These are phyloP conservation scores for Busseola fusca DNA, from an alignment of 2,888 invertebrate species.

Conservation along the genomic window DNA sequence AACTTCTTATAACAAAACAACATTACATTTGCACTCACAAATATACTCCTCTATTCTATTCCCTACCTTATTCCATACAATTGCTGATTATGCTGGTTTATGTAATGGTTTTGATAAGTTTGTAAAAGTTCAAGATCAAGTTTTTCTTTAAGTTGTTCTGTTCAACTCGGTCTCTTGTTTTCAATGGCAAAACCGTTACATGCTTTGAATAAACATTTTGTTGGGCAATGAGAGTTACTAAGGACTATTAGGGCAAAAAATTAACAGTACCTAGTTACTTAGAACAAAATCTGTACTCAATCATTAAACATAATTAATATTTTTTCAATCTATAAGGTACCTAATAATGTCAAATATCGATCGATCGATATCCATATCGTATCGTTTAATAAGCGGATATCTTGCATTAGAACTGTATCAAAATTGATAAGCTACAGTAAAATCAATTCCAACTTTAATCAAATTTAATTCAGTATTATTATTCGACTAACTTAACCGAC, in stretches of 20 bases:
- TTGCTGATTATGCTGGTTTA: conserved; percentile 21
- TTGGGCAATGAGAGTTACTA: conserved; percentile 48
- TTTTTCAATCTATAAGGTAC: background rate
- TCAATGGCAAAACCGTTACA: conserved; percentile 83
- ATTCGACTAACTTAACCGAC: conserved; percentile 74
- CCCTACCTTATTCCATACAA: conserved; percentile 27
- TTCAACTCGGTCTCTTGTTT: conserved; percentile 69
- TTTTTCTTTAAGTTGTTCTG: conserved; percentile 66
- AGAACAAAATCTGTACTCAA: background rate
- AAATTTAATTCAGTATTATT: conserved; percentile 73
- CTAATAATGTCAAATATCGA: background rate
- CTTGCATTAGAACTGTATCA: conserved; percentile 28
- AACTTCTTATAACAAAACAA: conserved; percentile 70
- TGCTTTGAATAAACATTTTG: conserved; percentile 65
- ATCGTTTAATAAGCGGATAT: conserved; percentile 2
- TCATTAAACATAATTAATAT: background rate
- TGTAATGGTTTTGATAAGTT: conserved; percentile 42
- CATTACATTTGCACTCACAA: conserved; percentile 50
- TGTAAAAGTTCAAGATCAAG: conserved; percentile 71
- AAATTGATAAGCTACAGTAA: conserved; percentile 41
- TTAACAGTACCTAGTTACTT: background rate
- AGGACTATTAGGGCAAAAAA: background rate
- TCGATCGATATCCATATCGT: background rate
- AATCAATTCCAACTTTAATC: conserved; percentile 64
- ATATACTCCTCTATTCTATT: conserved; percentile 24